These are phyloP conservation scores for Phyllopteryx taeniolatus DNA, from an alignment of 2,113 vertebrate species.

Conservation along the genomic window DNA sequence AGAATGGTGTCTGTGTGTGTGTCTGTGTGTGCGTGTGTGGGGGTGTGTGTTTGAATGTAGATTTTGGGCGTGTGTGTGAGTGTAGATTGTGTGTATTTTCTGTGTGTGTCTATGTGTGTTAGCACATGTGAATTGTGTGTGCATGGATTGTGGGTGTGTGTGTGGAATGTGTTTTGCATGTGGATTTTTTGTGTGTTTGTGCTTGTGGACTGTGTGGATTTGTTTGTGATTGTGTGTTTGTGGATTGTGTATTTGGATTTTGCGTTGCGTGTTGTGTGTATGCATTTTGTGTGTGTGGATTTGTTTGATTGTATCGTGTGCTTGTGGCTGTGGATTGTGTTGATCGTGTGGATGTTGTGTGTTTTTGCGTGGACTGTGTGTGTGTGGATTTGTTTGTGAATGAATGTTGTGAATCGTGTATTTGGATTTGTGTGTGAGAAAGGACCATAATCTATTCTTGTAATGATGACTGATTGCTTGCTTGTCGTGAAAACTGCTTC, in stretches of 20 bases:
- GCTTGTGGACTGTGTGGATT: too few relatives aligned
- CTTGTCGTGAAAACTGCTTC: constrained; percentile 36
- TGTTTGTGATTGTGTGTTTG: too few relatives aligned
- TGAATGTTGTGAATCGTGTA: background rate
- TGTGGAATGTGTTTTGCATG: background rate
- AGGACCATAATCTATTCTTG: constrained; percentile 8
- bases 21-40: background rate
- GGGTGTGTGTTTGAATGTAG: background rate
- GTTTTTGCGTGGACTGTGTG: too few relatives aligned
- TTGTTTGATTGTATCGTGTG: background rate
- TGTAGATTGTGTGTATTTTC: too few relatives aligned
- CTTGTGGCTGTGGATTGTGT: background rate
- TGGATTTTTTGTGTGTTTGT: too few relatives aligned
- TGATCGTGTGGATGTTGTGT: too few relatives aligned
- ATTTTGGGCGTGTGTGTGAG: too few relatives aligned
- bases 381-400: background rate
- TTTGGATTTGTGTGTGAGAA: background rate
- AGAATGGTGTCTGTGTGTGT: background rate
- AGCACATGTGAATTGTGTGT: background rate
- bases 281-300: too few relatives aligned
- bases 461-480: constrained; percentile 48
- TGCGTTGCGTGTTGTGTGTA: too few relatives aligned
- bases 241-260: too few relatives aligned
- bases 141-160: background rate
- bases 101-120: background rate